Evolutionary conservation across 2,797 vertebrate species (phyloP).

Genomic region (Myotis myotis): DNA sequence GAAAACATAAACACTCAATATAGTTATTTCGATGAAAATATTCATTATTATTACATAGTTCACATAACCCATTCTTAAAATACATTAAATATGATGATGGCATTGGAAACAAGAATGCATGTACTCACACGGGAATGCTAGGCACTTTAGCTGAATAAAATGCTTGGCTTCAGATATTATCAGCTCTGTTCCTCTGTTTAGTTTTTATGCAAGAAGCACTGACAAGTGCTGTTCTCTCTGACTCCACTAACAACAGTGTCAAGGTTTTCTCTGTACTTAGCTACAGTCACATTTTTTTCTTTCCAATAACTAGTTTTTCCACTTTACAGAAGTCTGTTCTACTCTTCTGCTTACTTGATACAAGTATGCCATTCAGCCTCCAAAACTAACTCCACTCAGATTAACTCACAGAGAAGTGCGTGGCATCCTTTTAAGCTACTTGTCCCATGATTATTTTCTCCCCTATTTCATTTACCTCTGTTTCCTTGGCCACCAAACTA

Average conservation of each 20-base stretch:
- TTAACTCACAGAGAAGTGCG: background rate
- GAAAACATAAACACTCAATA: background rate
- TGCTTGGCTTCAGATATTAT: background rate
- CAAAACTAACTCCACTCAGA: background rate
- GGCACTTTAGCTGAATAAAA: background rate
- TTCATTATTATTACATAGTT: background rate
- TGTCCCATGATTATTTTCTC: slow-evolving; percentile 22
- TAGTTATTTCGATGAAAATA: slow-evolving; percentile 17
- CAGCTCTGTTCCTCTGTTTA: background rate
- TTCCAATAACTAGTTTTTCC: background rate
- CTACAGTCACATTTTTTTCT: background rate
- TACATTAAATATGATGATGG: background rate
- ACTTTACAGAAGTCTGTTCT: background rate
- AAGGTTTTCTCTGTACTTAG: background rate
- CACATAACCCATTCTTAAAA: background rate
- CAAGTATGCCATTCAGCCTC: background rate
- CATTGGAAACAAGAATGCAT: slow-evolving; percentile 28
- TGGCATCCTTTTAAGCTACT: background rate
- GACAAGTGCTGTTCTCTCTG: background rate
- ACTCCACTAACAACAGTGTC: background rate
- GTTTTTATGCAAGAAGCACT: background rate
- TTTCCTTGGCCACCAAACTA: background rate
- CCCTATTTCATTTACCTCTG: background rate
- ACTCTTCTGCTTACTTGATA: background rate
- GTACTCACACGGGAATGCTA: background rate